Percentiles rank a stretch among this genome's conserved stretches.
These are phyloP conservation scores for Netelia inedita DNA, from an alignment of 2,888 invertebrate species.

Conservation along the genomic window DNA sequence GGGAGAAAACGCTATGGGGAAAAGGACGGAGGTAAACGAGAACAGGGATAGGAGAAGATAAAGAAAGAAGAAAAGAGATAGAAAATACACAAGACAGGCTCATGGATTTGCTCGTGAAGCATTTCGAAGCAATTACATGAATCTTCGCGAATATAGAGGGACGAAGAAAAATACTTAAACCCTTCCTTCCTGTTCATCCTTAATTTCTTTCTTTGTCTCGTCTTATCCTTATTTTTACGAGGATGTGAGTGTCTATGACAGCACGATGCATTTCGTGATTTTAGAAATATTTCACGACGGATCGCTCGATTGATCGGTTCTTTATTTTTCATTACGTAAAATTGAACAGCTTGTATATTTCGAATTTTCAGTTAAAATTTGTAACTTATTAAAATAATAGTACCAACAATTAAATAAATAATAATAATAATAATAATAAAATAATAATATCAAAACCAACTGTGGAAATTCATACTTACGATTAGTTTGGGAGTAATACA, in stretches of 20 bases:
- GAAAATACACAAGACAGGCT: slow-evolving; percentile 29
- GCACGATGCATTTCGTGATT: slow-evolving; percentile 14
- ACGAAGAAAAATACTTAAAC: slow-evolving; percentile 46
- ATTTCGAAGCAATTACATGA: slow-evolving; percentile 59
- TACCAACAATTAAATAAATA: too few relatives aligned
- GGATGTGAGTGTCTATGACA: not conserved
- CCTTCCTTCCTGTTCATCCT: slow-evolving; percentile 11
- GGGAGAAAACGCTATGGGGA: slow-evolving; percentile 22
- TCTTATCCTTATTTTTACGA: not conserved
- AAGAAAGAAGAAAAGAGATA: slow-evolving; percentile 13
- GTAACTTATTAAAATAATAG: too few relatives aligned
- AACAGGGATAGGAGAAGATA: slow-evolving; percentile 1
- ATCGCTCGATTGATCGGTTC: not conserved
- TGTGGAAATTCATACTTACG: too few relatives aligned
- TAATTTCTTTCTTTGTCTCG: slow-evolving; percentile 28
- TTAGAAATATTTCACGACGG: slow-evolving; percentile 14
- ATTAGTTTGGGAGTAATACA: too few relatives aligned
- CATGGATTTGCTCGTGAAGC: slow-evolving; percentile 31
- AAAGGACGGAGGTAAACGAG: slow-evolving; percentile 14
- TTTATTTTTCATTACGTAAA: too few relatives aligned
- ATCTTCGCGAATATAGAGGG: slow-evolving; percentile 36
- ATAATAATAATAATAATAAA: too few relatives aligned
- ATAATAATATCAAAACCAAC: too few relatives aligned
- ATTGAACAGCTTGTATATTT: too few relatives aligned
- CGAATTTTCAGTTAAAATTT: too few relatives aligned